Percentiles rank a stretch among this genome's conserved stretches.
Conservation (phyloP, 2,888 invertebrate genomes). For the Arctia plantaginis region DNA sequence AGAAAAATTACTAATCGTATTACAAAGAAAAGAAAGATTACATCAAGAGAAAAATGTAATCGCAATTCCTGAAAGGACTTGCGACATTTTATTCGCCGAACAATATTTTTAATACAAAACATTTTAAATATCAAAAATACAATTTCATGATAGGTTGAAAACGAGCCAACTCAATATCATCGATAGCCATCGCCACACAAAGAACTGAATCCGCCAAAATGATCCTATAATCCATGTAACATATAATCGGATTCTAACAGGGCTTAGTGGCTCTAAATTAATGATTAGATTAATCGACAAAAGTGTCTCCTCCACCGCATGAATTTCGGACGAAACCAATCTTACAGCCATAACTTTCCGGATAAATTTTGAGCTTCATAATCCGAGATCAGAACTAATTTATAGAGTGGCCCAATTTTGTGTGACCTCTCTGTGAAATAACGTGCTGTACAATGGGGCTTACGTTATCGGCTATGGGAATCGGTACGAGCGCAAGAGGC, state of each 20-base stretch:
- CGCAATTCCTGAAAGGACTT: slow-evolving; percentile 12
- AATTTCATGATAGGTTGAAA: slow-evolving; percentile 43
- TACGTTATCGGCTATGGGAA: slow-evolving; percentile 57
- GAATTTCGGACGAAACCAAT: slow-evolving; percentile 59
- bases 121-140: slow-evolving; percentile 35
- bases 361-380: slow-evolving; percentile 71
- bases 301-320: slow-evolving; percentile 54
- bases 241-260: slow-evolving; percentile 52
- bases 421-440: slow-evolving; percentile 67
- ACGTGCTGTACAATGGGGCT: slow-evolving; percentile 54
- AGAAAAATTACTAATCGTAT: slow-evolving; percentile 20
- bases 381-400: slow-evolving; percentile 71
- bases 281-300: slow-evolving; percentile 61
- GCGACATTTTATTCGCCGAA: slow-evolving; percentile 15
- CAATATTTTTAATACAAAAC: slow-evolving; percentile 14
- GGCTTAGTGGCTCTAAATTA: slow-evolving; percentile 55
- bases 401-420: slow-evolving; percentile 62
- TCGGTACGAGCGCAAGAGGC: slow-evolving; percentile 50
- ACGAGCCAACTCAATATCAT: slow-evolving; percentile 54
- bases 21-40: slow-evolving; percentile 21
- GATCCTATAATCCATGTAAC: slow-evolving; percentile 43
- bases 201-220: slow-evolving; percentile 40
- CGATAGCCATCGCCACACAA: slow-evolving; percentile 47
- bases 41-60: slow-evolving; percentile 20
- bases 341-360: slow-evolving; percentile 61